Evolutionary conservation across 2,113 vertebrate genomes (phyloP).

Genomic region (Pteronura brasiliensis): DNA sequence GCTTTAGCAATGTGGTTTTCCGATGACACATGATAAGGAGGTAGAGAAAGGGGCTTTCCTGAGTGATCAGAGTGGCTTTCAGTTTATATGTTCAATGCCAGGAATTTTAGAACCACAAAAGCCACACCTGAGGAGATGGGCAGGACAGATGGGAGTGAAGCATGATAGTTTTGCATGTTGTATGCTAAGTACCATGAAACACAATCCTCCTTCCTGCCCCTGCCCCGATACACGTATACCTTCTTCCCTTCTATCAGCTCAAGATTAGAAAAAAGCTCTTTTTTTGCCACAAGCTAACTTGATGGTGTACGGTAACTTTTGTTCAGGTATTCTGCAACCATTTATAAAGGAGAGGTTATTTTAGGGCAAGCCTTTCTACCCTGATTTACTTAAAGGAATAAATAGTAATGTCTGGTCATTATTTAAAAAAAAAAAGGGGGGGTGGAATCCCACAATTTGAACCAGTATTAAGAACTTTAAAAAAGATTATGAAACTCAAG

Average conservation of each 20-base stretch:
- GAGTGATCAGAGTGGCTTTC: neutral
- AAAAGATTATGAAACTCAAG: neutral
- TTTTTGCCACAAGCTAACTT: neutral
- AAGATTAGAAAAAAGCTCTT: neutral
- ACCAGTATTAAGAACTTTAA: neutral
- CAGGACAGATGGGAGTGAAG: neutral
- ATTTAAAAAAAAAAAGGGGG: accelerated
- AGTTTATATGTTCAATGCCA: neutral
- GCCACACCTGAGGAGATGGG: neutral
- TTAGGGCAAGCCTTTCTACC: neutral
- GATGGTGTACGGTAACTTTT: neutral
- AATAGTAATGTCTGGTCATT: neutral
- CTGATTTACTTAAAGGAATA: neutral
- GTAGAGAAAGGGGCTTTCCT: neutral
- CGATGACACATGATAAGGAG: neutral
- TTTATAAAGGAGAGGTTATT: neutral
- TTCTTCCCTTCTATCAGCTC: neutral
- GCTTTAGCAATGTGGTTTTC: neutral
- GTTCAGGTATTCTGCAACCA: neutral
- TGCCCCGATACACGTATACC: neutral
- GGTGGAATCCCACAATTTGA: neutral
- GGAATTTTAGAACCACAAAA: neutral
- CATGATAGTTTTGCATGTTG: neutral
- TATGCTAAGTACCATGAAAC: neutral
- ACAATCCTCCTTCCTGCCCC: accelerated